Evolutionary conservation across 2,113 vertebrate genomes (phyloP).

Genomic region (Rhegmatorhina hoffmannsi): DNA sequence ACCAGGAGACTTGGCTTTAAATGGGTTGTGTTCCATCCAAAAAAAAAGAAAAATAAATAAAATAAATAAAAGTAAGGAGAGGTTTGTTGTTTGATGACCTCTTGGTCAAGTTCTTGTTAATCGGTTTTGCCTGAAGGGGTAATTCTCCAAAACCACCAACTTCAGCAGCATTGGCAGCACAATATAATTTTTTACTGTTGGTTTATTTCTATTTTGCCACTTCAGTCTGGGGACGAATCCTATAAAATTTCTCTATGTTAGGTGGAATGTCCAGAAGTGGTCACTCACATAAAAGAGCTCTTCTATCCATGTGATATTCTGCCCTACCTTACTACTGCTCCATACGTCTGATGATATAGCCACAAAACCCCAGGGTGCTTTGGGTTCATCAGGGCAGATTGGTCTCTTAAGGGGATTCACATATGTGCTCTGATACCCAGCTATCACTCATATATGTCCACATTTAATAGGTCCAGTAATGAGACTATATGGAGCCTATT

Average conservation of each 20-base stretch:
- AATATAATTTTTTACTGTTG: not conserved
- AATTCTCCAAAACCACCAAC: not conserved
- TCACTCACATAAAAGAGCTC: not conserved
- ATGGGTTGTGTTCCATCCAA: not conserved
- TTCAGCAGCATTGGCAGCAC: not conserved
- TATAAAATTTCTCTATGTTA: not conserved
- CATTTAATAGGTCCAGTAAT: not conserved
- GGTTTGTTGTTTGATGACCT: not conserved
- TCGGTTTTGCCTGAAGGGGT: not conserved
- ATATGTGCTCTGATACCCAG: not conserved
- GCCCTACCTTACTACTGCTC: not conserved
- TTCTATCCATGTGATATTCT: not conserved
- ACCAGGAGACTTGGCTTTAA: not conserved
- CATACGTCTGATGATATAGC: rapidly evolving
- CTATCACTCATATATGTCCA: too few relatives aligned
- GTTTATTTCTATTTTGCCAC: not conserved
- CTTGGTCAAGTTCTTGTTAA: not conserved
- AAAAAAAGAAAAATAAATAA: too few relatives aligned
- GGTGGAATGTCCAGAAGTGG: not conserved
- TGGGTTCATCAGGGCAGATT: not conserved
- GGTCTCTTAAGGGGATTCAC: not conserved
- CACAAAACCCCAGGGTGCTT: not conserved
- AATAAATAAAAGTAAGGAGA: not conserved
- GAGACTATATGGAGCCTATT: not conserved
- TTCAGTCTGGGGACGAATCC: rapidly evolving